phyloP scores from a whole-genome alignment of 2,113 vertebrate species.

The Catharus fuscescens region DNA sequence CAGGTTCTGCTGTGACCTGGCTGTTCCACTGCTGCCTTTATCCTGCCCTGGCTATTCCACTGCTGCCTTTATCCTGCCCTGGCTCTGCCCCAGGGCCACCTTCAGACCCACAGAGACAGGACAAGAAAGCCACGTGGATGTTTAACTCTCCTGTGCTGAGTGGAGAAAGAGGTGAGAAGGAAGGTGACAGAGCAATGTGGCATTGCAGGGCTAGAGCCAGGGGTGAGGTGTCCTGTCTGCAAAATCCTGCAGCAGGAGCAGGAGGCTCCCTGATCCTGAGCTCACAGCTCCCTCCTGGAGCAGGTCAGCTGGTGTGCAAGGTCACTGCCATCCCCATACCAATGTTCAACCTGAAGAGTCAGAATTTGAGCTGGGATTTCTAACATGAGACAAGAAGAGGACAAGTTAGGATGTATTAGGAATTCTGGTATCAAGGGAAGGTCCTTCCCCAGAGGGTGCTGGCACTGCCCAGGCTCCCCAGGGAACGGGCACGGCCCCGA shows the following conservation, averaged over 20 bases:
- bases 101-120: too few species aligned
- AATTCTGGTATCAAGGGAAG: too few species aligned
- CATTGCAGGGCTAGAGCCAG: not conserved
- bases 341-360: not conserved
- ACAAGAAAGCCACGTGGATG: not conserved
- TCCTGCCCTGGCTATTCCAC: not conserved
- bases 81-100: not conserved
- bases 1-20: not conserved
- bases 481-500: not conserved
- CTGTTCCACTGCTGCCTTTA: not conserved
- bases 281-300: not conserved
- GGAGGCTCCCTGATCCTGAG: not conserved
- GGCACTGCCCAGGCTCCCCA: not conserved
- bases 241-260: not conserved
- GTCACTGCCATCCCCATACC: not conserved
- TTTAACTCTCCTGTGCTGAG: not conserved
- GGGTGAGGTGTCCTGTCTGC: not conserved
- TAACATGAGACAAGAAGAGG: not conserved
- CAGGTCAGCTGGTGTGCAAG: fast-evolving
- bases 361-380: not conserved
- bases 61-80: not conserved
- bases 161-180: not conserved
- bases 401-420: not conserved
- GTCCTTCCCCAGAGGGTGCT: not conserved
- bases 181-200: not conserved